Evolutionary conservation across 2,888 invertebrate genomes (phyloP).

Genomic region (Entomobrya proxima): DNA sequence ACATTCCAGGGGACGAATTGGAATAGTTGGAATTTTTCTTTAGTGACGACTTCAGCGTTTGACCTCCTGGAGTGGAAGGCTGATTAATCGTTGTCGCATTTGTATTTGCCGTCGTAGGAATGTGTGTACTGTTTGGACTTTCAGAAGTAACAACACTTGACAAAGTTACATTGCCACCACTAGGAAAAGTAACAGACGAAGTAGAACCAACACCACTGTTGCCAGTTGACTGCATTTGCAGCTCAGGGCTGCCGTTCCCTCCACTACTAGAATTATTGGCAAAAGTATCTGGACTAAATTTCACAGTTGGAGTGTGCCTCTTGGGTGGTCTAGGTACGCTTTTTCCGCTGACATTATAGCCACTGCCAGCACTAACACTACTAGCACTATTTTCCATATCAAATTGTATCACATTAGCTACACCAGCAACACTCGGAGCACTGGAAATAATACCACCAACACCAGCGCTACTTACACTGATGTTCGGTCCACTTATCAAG

Average conservation of each 20-base stretch:
- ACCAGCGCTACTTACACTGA: constrained; percentile 14
- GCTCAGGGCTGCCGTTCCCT: constrained; percentile 44
- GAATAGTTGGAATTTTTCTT: constrained; percentile 70
- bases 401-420: constrained; percentile 67
- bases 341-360: constrained; percentile 47
- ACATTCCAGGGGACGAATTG: constrained; percentile 46
- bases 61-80: constrained; percentile 34
- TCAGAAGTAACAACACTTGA: constrained; percentile 42
- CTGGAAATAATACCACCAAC: constrained; percentile 25
- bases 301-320: constrained; percentile 73
- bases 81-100: constrained; percentile 63
- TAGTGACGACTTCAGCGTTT: constrained; percentile 67
- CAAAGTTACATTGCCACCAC: constrained; percentile 55
- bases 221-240: constrained; percentile 19
- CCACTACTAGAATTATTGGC: constrained; percentile 55
- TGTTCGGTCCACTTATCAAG: constrained; percentile 32
- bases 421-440: constrained; percentile 35
- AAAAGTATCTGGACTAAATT: constrained; percentile 74
- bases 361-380: constrained; percentile 3
- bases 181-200: constrained; percentile 5
- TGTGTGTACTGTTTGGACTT: constrained; percentile 46
- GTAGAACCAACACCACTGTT: not conserved
- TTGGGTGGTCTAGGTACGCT: constrained; percentile 74
- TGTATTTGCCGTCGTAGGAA: constrained; percentile 42
- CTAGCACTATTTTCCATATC: constrained; percentile 52